Evolutionary conservation across 1,140 invertebrate species (phyloP).

Genomic region (Bacillus rossius): DNA sequence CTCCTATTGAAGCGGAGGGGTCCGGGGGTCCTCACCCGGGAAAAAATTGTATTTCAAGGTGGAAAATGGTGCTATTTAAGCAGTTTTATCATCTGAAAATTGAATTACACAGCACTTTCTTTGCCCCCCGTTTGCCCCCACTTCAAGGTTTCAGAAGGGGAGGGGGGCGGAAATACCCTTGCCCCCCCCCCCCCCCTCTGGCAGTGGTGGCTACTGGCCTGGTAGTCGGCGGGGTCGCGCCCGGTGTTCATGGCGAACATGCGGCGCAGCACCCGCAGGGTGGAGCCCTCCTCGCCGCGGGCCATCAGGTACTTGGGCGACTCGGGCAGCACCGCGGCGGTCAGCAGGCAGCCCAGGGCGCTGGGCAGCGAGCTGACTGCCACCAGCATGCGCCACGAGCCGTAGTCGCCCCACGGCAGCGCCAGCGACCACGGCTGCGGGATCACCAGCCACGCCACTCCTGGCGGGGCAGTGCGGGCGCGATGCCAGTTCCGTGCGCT

Average conservation of each 20-base stretch:
- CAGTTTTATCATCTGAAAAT: too few relatives aligned
- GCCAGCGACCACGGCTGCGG: constrained; percentile 2
- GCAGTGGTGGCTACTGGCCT: too few relatives aligned
- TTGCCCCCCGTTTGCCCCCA: too few relatives aligned
- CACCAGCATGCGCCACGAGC: constrained; percentile 16
- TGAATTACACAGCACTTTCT: too few relatives aligned
- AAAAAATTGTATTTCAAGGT: too few relatives aligned
- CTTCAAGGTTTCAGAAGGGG: too few relatives aligned
- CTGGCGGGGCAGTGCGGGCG: background rate
- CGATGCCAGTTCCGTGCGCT: too few relatives aligned
- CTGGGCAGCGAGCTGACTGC: constrained; percentile 3
- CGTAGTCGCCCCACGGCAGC: constrained; percentile 7
- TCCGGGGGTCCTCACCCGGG: too few relatives aligned
- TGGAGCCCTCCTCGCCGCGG: constrained; percentile 30
- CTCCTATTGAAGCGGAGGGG: too few relatives aligned
- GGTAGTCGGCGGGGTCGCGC: constrained; percentile 21
- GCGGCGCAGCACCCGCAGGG: constrained; percentile 24
- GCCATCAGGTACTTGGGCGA: constrained; percentile 45
- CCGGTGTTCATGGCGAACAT: constrained; percentile 28
- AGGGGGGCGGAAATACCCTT: too few relatives aligned
- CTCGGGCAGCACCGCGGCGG: constrained; percentile 44
- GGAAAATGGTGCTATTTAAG: too few relatives aligned
- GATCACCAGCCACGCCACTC: constrained; percentile 9
- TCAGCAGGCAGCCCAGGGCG: constrained; percentile 31
- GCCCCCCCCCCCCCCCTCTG: too few relatives aligned